Evolutionary conservation across 2,888 invertebrate genomes (phyloP).

Genomic region (Heliconius erato): DNA sequence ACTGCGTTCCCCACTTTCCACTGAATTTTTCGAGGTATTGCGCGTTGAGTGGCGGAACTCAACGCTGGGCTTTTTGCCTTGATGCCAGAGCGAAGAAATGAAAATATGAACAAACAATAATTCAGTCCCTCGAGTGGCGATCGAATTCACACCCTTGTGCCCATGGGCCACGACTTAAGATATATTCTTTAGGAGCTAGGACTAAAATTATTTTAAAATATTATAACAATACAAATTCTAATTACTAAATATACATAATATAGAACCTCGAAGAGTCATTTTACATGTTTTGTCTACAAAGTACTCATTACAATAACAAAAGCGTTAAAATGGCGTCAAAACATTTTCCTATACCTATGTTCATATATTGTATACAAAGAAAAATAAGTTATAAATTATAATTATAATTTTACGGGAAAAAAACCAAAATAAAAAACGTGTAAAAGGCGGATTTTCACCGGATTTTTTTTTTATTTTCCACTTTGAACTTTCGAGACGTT

Average conservation of each 20-base stretch:
- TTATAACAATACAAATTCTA: background rate
- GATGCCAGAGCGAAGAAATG: too few relatives aligned
- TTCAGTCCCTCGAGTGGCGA: too few relatives aligned
- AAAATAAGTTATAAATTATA: background rate
- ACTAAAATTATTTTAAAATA: background rate
- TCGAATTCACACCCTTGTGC: too few relatives aligned
- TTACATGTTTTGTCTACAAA: slow-evolving; percentile 26
- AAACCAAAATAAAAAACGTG: background rate
- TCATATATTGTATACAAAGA: background rate
- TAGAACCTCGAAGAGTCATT: background rate
- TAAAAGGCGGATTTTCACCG: too few relatives aligned
- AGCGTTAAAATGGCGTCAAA: slow-evolving; percentile 25
- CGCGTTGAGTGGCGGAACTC: too few relatives aligned
- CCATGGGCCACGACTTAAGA: background rate
- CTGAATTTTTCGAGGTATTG: too few relatives aligned
- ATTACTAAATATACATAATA: background rate
- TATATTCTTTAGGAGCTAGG: background rate
- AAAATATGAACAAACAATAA: too few relatives aligned
- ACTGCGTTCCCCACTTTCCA: too few relatives aligned
- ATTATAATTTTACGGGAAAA: background rate
- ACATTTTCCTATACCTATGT: slow-evolving; percentile 14
- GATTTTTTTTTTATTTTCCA: too few relatives aligned
- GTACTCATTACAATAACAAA: slow-evolving; percentile 26
- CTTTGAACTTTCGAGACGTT: too few relatives aligned
- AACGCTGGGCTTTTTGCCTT: too few relatives aligned